Conservation (phyloP, 2,888 invertebrate species). For the Drosophila barbarae region DNA sequence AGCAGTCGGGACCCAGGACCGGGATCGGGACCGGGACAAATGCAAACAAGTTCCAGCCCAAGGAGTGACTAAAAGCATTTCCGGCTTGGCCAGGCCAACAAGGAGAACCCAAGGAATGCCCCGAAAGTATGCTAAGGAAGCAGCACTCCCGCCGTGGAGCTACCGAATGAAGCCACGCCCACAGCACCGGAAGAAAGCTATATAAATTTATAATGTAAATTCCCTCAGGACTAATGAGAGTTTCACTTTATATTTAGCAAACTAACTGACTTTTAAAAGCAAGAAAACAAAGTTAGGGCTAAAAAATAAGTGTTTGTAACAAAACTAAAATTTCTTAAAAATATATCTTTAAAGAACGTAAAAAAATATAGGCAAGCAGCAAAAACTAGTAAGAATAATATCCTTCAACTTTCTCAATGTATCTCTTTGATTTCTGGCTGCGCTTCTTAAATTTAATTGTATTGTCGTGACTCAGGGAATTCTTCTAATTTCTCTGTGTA, state of each 20-base stretch:
- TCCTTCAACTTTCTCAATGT: not conserved
- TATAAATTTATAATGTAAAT: not conserved
- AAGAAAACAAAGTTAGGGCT: not conserved
- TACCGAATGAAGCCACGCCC: constrained; percentile 21
- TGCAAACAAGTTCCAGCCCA: constrained; percentile 57
- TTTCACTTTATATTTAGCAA: not conserved
- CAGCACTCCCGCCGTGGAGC: constrained; percentile 1
- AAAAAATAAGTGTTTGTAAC: not conserved
- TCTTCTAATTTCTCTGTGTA: constrained; percentile 18
- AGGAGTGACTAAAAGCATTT: constrained; percentile 44
- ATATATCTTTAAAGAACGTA: not conserved
- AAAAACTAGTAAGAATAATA: no score
- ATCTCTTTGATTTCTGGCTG: not conserved
- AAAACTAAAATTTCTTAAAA: not conserved
- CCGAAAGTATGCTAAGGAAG: constrained; percentile 33
- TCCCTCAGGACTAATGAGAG: not conserved
- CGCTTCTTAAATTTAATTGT: constrained; percentile 6
- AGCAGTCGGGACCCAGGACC: constrained; percentile 13
- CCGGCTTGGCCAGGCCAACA: constrained; percentile 21
- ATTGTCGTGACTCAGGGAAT: not conserved
- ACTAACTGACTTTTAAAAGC: not conserved
- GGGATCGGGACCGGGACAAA: constrained; percentile 27
- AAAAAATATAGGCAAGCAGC: no score
- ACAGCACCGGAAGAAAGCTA: constrained; percentile 8
- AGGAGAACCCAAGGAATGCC: constrained; percentile 26